phyloP scores from a whole-genome alignment of 2,797 vertebrate genomes.

The Xenopus petersii region DNA sequence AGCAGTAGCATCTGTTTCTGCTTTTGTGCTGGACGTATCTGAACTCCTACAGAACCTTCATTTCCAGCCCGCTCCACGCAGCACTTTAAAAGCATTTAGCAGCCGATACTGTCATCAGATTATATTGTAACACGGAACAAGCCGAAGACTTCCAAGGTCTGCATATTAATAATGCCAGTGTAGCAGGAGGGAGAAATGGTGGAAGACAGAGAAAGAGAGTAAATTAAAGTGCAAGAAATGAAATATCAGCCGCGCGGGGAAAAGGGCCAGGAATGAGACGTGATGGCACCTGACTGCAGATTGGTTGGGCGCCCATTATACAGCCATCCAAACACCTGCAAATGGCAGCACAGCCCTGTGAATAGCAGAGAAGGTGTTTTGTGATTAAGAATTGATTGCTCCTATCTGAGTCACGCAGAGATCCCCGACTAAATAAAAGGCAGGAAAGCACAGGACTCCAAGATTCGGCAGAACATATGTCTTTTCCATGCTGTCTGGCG shows the following conservation, averaged over 20 bases:
- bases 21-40: constrained; percentile 20
- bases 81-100: constrained; percentile 45
- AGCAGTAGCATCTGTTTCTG: neutral
- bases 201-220: neutral
- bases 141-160: constrained; percentile 15
- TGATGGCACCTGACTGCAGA: neutral
- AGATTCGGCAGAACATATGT: neutral
- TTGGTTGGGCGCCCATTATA: neutral
- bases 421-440: neutral
- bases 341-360: neutral
- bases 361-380: neutral
- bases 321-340: too few species aligned
- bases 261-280: neutral
- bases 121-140: constrained; percentile 22
- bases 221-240: neutral
- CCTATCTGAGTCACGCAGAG: neutral
- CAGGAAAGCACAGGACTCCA: neutral
- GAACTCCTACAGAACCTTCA: constrained; percentile 30
- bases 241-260: neutral
- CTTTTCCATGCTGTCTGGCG: neutral
- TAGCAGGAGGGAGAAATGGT: neutral
- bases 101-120: constrained; percentile 38
- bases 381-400: neutral
- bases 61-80: constrained; percentile 30
- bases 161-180: constrained; percentile 5